Evolutionary conservation across 35 echinoderm and acorn worm species (phyloP).

Genomic region (Stichopus chloronotus): DNA sequence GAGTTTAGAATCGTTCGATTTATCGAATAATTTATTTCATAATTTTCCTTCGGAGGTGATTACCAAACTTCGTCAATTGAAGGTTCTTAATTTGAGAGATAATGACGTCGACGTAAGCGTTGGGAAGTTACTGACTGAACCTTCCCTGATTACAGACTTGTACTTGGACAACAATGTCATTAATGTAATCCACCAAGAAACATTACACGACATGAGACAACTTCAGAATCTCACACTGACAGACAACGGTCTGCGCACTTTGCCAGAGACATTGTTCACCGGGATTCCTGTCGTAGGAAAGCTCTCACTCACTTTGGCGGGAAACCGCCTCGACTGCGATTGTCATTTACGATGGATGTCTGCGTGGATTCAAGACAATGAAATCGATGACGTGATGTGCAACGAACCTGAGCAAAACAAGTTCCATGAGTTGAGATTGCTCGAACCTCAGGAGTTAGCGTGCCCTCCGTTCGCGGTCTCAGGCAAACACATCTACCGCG

Average conservation of each 20-base stretch:
- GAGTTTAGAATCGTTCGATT: background rate
- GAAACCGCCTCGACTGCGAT: constrained; percentile 45
- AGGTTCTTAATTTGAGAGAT: background rate
- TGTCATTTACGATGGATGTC: constrained; percentile 30
- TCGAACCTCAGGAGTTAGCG: background rate
- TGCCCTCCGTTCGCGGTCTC: constrained; percentile 7
- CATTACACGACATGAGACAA: constrained; percentile 48
- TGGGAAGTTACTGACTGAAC: background rate
- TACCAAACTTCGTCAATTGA: background rate
- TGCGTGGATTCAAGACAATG: background rate
- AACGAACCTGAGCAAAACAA: background rate
- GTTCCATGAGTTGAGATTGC: background rate
- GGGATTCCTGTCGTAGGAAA: constrained; percentile 20
- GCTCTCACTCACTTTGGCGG: constrained; percentile 6
- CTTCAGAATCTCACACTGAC: background rate
- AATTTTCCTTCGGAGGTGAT: constrained; percentile 12
- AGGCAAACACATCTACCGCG: constrained; percentile 30
- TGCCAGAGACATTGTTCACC: constrained; percentile 35
- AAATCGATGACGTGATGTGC: constrained; percentile 29
- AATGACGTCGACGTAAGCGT: background rate
- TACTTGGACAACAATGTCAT: constrained; percentile 33
- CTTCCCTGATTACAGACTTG: constrained; percentile 2
- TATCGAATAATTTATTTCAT: constrained; percentile 29
- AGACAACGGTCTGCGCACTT: constrained; percentile 17
- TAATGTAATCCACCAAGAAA: background rate